phyloP scores from a whole-genome alignment of 2,797 vertebrate species.

The Muscicapa comitata region DNA sequence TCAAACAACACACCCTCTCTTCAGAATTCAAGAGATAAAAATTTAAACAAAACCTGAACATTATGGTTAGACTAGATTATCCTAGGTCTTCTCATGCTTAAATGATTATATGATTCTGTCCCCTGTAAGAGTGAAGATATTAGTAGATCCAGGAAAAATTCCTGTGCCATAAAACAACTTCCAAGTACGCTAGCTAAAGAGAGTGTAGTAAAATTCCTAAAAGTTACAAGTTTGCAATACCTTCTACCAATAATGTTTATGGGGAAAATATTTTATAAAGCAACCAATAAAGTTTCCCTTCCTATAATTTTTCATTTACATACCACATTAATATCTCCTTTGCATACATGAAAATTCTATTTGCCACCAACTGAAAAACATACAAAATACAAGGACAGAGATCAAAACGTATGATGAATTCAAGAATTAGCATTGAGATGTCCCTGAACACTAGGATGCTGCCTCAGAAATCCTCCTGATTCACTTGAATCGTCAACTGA shows the following conservation, averaged over 20 bases:
- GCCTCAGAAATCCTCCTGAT: background rate
- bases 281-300: background rate
- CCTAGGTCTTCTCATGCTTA: background rate
- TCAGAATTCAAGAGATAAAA: background rate
- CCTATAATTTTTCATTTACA: background rate
- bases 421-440: background rate
- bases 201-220: background rate
- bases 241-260: background rate
- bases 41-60: background rate
- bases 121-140: background rate
- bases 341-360: background rate
- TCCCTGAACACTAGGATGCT: background rate
- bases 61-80: background rate
- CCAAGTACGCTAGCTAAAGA: background rate
- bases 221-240: background rate
- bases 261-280: background rate
- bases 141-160: background rate
- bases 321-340: background rate
- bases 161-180: background rate
- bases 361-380: background rate
- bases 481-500: background rate
- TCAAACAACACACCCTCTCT: background rate
- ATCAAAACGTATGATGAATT: background rate
- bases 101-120: background rate
- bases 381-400: background rate